phyloP scores from a whole-genome alignment of 2,888 invertebrate species.

The Bursaphelenchus okinawaensis region DNA sequence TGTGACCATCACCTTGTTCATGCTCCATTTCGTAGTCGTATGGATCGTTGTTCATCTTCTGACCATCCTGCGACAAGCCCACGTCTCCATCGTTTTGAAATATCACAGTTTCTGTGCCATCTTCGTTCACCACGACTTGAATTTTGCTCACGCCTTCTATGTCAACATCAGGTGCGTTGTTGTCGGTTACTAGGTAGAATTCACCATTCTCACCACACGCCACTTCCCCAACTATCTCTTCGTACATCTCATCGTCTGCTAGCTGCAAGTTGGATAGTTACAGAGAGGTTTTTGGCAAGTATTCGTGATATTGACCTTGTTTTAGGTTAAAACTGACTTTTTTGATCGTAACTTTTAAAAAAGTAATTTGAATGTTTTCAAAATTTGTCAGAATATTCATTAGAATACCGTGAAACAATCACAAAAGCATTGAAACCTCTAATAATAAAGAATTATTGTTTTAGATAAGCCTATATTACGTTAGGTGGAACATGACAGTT shows the following conservation, averaged over 20 bases:
- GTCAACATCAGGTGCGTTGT: conserved; percentile 18
- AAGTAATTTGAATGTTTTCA: too few species aligned
- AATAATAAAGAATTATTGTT: too few species aligned
- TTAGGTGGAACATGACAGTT: too few species aligned
- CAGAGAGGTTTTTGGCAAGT: too few species aligned
- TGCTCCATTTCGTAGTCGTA: not conserved
- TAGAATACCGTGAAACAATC: too few species aligned
- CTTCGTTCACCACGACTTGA: conserved; percentile 19
- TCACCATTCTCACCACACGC: conserved; percentile 34
- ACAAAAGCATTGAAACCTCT: too few species aligned
- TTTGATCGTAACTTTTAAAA: too few species aligned
- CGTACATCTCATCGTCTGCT: conserved; percentile 16
- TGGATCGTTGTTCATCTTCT: not conserved
- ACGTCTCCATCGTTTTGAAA: conserved; percentile 13
- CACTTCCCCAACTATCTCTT: conserved; percentile 30
- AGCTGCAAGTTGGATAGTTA: not conserved
- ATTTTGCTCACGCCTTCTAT: conserved; percentile 19
- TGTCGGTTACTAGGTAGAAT: conserved; percentile 29
- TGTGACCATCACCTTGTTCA: conserved; percentile 14
- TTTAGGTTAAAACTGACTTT: too few species aligned
- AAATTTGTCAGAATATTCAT: too few species aligned
- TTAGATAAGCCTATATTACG: too few species aligned
- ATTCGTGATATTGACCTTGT: too few species aligned
- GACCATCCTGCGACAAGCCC: not conserved
- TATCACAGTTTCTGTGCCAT: conserved; percentile 27